Evolutionary conservation across 1,140 invertebrate genomes (phyloP).

Genomic region (Euura saliciscinereae): DNA sequence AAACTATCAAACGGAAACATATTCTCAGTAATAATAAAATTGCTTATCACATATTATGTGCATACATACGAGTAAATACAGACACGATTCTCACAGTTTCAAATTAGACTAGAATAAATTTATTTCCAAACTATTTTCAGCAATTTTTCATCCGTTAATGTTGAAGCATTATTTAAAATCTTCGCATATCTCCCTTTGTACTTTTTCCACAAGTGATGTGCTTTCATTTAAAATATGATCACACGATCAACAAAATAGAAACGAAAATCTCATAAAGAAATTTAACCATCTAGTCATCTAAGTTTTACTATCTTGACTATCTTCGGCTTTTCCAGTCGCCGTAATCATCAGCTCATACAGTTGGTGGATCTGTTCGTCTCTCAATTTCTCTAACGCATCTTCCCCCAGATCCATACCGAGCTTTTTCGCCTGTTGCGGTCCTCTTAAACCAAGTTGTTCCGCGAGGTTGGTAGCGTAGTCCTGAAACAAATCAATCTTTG

Average conservation of each 20-base stretch:
- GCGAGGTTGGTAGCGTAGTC: conserved; percentile 76
- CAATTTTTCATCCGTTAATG: no score
- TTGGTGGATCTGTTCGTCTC: conserved; percentile 81
- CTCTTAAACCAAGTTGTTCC: conserved; percentile 72
- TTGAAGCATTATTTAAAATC: no score
- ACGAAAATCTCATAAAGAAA: no score
- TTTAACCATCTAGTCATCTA: background rate
- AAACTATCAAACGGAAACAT: background rate
- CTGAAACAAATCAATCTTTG: conserved; percentile 57
- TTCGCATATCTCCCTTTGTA: no score
- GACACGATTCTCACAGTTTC: no score
- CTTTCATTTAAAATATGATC: no score
- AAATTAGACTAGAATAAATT: no score
- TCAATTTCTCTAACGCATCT: conserved; percentile 72
- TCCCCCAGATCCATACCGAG: conserved; percentile 68
- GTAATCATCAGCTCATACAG: conserved; percentile 83
- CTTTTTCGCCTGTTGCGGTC: conserved; percentile 59
- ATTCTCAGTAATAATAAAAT: background rate
- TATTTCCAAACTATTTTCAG: no score
- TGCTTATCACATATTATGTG: no score
- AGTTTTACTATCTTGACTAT: conserved; percentile 10
- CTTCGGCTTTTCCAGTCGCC: conserved; percentile 52
- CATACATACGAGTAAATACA: no score
- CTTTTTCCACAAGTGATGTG: no score
- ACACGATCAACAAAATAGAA: no score